Evolutionary conservation across 1,140 invertebrate genomes (phyloP).

Genomic region (Psix sp.): DNA sequence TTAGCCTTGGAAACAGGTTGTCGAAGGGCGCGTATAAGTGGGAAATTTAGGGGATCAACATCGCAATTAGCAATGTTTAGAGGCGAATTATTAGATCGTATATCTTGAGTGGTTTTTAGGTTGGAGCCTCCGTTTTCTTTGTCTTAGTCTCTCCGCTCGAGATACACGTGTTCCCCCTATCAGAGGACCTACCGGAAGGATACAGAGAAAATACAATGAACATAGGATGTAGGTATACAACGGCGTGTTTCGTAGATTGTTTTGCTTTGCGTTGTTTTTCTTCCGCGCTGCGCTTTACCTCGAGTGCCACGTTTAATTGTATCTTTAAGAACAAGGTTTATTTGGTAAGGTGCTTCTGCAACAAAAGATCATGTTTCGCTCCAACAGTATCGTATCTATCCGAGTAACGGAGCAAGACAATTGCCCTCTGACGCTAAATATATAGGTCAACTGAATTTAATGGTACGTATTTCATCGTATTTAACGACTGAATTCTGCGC

Average conservation of each 20-base stretch:
- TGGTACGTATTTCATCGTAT: conserved; percentile 24
- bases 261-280: conserved; percentile 52
- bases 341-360: conserved; percentile 57
- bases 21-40: conserved; percentile 24
- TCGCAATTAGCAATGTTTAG: conserved; percentile 70
- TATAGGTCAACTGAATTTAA: conserved; percentile 40
- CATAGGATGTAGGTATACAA: conserved; percentile 37
- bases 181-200: conserved; percentile 45
- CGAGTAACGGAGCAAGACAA: conserved; percentile 28
- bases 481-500: conserved; percentile 21
- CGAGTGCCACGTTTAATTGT: conserved; percentile 58
- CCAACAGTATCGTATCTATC: conserved; percentile 39
- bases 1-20: conserved; percentile 29
- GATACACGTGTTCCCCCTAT: conserved; percentile 39
- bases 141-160: conserved; percentile 30
- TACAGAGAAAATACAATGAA: conserved; percentile 38
- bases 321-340: conserved; percentile 63
- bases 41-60: conserved; percentile 68
- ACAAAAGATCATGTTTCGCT: conserved; percentile 53
- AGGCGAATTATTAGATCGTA: conserved; percentile 67
- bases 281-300: conserved; percentile 31
- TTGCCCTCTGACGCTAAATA: conserved; percentile 25
- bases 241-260: conserved; percentile 55
- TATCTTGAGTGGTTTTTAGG: conserved; percentile 49
- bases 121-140: conserved; percentile 38